Base-by-base conservation (phyloP, 2,888 invertebrate species). In the Rhogogaster chlorosoma region DNA sequence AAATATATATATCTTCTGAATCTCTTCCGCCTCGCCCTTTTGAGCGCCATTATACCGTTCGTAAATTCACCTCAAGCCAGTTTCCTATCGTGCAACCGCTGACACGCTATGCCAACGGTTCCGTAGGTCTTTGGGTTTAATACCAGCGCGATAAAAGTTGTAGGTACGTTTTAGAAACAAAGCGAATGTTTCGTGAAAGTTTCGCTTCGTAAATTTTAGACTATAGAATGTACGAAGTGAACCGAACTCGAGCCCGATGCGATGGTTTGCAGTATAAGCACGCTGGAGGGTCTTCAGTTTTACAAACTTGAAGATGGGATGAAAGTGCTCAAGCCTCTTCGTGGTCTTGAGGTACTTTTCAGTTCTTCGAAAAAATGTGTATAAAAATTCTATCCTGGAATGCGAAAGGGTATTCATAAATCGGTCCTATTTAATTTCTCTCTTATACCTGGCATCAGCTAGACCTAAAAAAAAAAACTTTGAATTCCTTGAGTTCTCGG, bases 81-180 rank as follows among this genome's bases (percentile, higher is more conserved):
- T 77, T 77, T 49, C 49, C 29, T 29, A 49, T 49, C 53, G 49
- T 38, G 22, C 45, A 12, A 77, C 77, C 53, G 77, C 77, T 32
- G 49, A 42, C 71, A 38, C 71, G 71, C 71, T 77, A 49, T 77
- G 57, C 57, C 61, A 38, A 80, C 18, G 57, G 38, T 38, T 38
- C 9, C 61, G 38, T 80, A 61, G 26, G 38, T 61, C 32, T 61
- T 61, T n/a, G 38, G 61, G 38, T 80, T 61, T 80, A 57, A 80
- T 80, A 61, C 38, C 22, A 38, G 38, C 36, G 10, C 80, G 80
- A 80, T 57, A 80, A 80, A 80, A 80, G 80, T 80, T 80, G 36
- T 61, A 18, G 36, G 15, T 61, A 18, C 57, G 26, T 38, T 29
- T 22, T 5, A 32, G 57, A 57, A 80, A 61, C 80, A 36, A 80